A percentile compares a stretch with the other conserved stretches of the same genome.
phyloP scores from a whole-genome alignment of 2,888 invertebrate genomes.

The Cephus pulcher region DNA sequence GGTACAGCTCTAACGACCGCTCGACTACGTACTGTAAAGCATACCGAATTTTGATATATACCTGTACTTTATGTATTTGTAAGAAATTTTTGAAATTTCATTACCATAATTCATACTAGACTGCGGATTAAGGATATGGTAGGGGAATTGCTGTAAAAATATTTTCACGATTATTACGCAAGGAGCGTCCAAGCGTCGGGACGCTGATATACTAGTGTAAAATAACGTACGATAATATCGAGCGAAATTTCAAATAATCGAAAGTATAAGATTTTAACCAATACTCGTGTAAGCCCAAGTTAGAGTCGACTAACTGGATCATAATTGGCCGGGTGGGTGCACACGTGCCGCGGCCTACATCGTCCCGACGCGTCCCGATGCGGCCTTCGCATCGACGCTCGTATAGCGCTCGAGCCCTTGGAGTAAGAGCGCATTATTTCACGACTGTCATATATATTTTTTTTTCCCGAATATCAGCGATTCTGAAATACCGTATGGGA shows the following conservation, averaged over 20 bases:
- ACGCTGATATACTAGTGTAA: neutral
- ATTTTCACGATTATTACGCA: neutral
- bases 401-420: neutral
- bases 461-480: neutral
- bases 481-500: neutral
- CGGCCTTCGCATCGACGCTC: neutral
- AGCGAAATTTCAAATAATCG: conserved; percentile 32
- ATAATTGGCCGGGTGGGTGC: conserved; percentile 19
- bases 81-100: neutral
- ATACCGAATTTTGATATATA: neutral
- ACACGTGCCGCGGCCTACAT: conserved; percentile 4
- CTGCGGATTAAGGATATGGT: neutral
- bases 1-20: neutral
- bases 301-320: conserved; percentile 24
- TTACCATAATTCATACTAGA: neutral
- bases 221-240: conserved; percentile 32
- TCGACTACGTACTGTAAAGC: neutral
- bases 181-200: neutral
- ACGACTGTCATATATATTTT: neutral
- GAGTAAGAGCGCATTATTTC: neutral
- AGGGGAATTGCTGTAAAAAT: neutral
- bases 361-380: neutral
- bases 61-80: neutral
- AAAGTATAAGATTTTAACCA: conserved; percentile 5
- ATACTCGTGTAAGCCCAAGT: neutral